Evolutionary conservation across 2,888 invertebrate genomes (phyloP).

Genomic region (Entomobrya proxima): DNA sequence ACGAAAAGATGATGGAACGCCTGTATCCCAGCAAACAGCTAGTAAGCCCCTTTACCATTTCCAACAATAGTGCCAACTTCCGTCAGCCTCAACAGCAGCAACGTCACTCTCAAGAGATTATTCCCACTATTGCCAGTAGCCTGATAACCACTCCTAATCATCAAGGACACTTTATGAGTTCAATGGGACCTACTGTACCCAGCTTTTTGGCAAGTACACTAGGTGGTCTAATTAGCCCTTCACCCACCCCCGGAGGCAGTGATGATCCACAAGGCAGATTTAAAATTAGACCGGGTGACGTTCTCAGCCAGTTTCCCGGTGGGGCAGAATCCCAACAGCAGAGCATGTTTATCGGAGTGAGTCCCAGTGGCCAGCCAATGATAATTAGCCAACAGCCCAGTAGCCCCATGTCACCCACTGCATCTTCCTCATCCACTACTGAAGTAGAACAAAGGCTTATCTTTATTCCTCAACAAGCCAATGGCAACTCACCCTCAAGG

Average conservation of each 20-base stretch:
- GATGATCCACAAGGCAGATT: constrained; percentile 74
- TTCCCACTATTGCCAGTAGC: constrained; percentile 47
- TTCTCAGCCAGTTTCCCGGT: constrained; percentile 45
- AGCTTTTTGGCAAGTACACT: constrained; percentile 13
- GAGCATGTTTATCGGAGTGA: constrained; percentile 51
- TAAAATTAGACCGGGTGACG: constrained; percentile 73
- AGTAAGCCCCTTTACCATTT: constrained; percentile 56
- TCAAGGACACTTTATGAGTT: background rate
- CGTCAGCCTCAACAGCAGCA: background rate
- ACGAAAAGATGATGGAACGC: constrained; percentile 72
- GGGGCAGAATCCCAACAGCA: constrained; percentile 23
- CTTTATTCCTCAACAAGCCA: constrained; percentile 60
- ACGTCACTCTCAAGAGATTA: background rate
- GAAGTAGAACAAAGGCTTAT: constrained; percentile 54
- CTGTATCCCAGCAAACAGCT: constrained; percentile 67
- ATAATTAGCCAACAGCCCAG: constrained; percentile 32
- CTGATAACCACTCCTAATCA: constrained; percentile 39
- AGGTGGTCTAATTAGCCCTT: background rate
- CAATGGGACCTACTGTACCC: constrained; percentile 25
- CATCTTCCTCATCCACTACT: background rate
- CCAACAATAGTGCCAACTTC: constrained; percentile 48
- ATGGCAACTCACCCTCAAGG: background rate
- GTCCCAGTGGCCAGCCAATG: constrained; percentile 68
- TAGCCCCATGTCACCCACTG: constrained; percentile 19
- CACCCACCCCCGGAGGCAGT: background rate